Conservation (phyloP, 1,140 invertebrate species). For the Phenacoccus solenopsis region DNA sequence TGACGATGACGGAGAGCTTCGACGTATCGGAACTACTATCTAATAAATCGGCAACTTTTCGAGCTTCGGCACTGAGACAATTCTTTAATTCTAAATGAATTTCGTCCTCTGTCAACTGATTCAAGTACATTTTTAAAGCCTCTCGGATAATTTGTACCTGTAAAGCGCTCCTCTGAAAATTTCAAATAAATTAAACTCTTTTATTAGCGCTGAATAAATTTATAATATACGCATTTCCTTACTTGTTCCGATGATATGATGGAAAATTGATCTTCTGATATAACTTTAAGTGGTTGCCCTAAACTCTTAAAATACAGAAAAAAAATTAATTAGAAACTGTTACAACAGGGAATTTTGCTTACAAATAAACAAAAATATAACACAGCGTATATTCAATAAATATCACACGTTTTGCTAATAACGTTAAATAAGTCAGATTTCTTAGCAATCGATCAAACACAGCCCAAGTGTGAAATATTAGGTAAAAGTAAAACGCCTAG, state of each 20-base stretch:
- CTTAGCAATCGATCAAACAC: too few relatives aligned
- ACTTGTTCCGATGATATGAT: constrained; percentile 22
- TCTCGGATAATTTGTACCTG: constrained; percentile 26
- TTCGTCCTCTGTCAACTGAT: constrained; percentile 26
- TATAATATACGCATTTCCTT: neutral
- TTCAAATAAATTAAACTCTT: constrained; percentile 15
- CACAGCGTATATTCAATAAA: neutral
- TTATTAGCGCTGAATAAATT: constrained; percentile 13
- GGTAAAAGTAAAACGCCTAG: too few relatives aligned
- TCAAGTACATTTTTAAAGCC: constrained; percentile 27
- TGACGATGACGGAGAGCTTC: constrained; percentile 25
- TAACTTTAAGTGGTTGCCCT: constrained; percentile 23
- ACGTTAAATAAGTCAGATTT: neutral
- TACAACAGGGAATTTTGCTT: too few relatives aligned
- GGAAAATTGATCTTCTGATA: constrained; percentile 25
- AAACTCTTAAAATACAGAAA: too few relatives aligned
- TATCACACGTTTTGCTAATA: neutral
- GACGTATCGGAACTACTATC: constrained; percentile 24
- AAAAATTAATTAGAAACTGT: constrained; percentile 16
- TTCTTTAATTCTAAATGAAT: constrained; percentile 26
- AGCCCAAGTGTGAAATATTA: too few relatives aligned
- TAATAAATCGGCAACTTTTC: constrained; percentile 26
- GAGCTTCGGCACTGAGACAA: constrained; percentile 25
- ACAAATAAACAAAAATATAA: too few relatives aligned
- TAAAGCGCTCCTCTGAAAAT: constrained; percentile 25